Evolutionary conservation across 2,113 vertebrate species (phyloP), one percentile per base, ranked within the genome.

Genomic region (Elachura formosa): DNA sequence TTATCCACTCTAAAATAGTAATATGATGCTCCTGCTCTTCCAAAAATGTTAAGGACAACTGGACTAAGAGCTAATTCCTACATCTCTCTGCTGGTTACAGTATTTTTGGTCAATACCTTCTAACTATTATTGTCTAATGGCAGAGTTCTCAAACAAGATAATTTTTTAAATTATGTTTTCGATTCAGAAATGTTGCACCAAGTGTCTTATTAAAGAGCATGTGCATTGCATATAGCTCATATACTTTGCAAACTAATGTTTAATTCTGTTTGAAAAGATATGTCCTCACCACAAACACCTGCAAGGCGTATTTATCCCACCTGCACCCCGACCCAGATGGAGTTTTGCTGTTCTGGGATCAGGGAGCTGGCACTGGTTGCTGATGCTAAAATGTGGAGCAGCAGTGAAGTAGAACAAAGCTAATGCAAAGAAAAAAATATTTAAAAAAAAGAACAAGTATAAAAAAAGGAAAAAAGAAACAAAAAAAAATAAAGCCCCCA

Each of bases 231-330:
- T 54, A 31, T 84, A 48, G n/a, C 46, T 66, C 18, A 0, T 31
- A 13, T 19, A 52, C 46, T 75, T 75, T 5, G 15, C 38, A 43
- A 82, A 18, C 58, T 76, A 8, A 66, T 36, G n/a, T 91, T 84
- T 95, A 78, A 85, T 87, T 87, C 86, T 75, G 22, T 94, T 95
- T 88, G 64, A 88, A 87, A 82, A 78, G 52, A 71, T n/a, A 29
- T 16, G 12, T 22, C 31, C 43, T 48, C 6, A 0, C 24, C 7
- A 15, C 36, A 41, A 11, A 25, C 40, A 55, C 26, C 72, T 34
- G 10, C 66, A 69, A 43, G 75, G 73, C 16, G 3, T 33, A 24
- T 75, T 81, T 62, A 56, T 86, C 75, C 54, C 63, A 82, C 74
- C 77, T 91, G 64, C 49, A 66, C n/a, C 48, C 29, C 4, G 1